Base-by-base conservation (phyloP, 2,113 vertebrate genomes). In the Romanogobio albipinnatus region DNA sequence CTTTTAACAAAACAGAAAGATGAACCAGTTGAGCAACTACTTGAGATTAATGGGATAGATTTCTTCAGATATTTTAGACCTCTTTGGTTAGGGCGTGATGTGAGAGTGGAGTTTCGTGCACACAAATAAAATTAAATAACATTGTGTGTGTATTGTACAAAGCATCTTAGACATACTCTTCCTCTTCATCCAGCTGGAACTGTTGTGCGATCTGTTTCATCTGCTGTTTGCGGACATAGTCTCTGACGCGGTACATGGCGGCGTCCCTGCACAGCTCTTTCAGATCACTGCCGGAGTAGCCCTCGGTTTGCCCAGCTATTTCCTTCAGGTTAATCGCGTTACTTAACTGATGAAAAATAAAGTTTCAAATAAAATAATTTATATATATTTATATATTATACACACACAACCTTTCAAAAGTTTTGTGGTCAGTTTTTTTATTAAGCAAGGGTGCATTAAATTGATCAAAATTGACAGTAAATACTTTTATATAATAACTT, bases 201-300 rank as follows among this genome's bases (percentile, higher is more conserved):
- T 95, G 93, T 73, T 90, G 91, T 7, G 92, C 92, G 2, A 96
- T 94, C 89, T 93, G 94, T 86, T 90, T 93, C 93, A 96, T 95
- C 88, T 96, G 95, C 87, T 95, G 94, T 89, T 95, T 95, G 84
- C 94, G 95, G 81, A 95, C 90, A 10, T 94, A 96, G 86, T 96
- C 94, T 15, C 95, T 81, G 26, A 96, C 93, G 3, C 93, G 90
- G 86, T 96, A 95, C 90, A 95, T 90, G 89, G 95, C 93, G 0
- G 94, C 95, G 0, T 96, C 95, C 0, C 95, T 91, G 81, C 95
- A 96, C 7, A 95, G 89, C 90, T 96, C 95, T 53, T 92, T 84
- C 66, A 96, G 93, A 90, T 96, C 95, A 0, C 95, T 96, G 89
- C 94, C 94, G 0, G 95, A 95, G 86, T 93, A 95, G 1, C 93